phyloP scores from a whole-genome alignment of 2,888 invertebrate genomes.

The Mechanitis messenoides region DNA sequence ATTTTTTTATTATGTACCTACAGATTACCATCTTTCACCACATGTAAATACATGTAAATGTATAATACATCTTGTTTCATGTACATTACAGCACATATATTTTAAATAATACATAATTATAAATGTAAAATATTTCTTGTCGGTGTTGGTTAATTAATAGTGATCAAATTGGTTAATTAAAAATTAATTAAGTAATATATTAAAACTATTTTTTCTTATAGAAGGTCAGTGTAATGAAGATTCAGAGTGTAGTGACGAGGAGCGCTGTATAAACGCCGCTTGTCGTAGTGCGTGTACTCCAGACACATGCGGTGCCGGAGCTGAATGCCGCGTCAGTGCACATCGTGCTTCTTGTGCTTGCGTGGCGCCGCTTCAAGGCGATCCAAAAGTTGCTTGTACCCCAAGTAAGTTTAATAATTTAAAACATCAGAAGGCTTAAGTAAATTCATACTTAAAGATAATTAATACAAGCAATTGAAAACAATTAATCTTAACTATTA shows the following conservation, averaged over 20 bases:
- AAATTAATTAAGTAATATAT: neutral
- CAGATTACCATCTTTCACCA: no score
- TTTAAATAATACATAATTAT: no score
- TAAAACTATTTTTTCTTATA: constrained; percentile 26
- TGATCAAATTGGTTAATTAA: neutral
- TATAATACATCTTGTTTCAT: no score
- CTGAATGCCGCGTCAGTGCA: constrained; percentile 84
- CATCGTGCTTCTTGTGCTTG: constrained; percentile 89
- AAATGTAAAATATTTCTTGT: neutral
- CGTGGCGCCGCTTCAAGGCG: constrained; percentile 82
- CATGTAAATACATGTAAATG: no score
- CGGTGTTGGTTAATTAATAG: constrained; percentile 2
- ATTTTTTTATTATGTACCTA: no score
- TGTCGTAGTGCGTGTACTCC: constrained; percentile 86
- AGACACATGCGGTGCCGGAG: constrained; percentile 85
- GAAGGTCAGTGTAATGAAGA: constrained; percentile 81
- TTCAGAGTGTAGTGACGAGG: constrained; percentile 82
- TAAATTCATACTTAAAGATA: no score
- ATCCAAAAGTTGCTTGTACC: constrained; percentile 89
- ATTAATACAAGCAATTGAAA: no score
- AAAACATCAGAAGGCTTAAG: no score
- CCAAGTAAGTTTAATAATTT: constrained; percentile 41
- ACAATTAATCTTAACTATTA: no score
- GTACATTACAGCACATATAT: no score
- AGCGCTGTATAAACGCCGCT: constrained; percentile 82